Evolutionary conservation across 1,140 invertebrate species (phyloP), one percentile per base, ranked within the genome.

Genomic region (Hetaerina americana): DNA sequence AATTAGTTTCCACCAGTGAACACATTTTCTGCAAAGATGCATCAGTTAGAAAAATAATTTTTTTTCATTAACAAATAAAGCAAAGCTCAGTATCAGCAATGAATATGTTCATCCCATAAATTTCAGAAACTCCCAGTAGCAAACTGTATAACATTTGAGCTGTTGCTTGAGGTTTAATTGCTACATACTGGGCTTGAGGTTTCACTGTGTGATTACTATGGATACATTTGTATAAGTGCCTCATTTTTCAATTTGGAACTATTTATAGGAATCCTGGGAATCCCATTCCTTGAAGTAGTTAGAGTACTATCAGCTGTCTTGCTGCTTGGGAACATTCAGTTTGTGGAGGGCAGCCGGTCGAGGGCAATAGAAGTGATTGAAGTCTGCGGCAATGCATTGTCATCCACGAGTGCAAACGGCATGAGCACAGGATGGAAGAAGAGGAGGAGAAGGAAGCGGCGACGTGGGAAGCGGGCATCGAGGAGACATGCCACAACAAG

Each of bases 231-330:
- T 10, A 72, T 27, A n/a, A 24, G 18, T 68, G 49, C 68, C 25
- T 27, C 8, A 0, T 68, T 75, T 68, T 68, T 69, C 66, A 26
- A 73, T 66, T 73, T 76, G 27, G 67, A 75, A 31, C 66, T 71
- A 68, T 73, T 75, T 78, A 0, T 73, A 89, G 87, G 86, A 70
- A 88, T 96, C 12, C 84, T 97, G 22, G 95, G 95, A 15, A 97
- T 97, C 75, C 94, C 94, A 5, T 96, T 96, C 78, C 81, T 95
- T 79, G 95, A 97, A 81, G 95, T 97, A 6, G 90, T 97, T 15
- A 84, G 95, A 74, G 93, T 97, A 0, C 80, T 97, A 72, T 92
- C 94, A 26, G 93, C 94, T 0, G 92, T 97, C 26, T 81, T 98
- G 72, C 86, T 97, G 66, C 84, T 97, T 27, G 95, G 95, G 40